These are phyloP conservation scores for Incurvaria masculella DNA, from an alignment of 2,888 invertebrate species.

Conservation along the genomic window DNA sequence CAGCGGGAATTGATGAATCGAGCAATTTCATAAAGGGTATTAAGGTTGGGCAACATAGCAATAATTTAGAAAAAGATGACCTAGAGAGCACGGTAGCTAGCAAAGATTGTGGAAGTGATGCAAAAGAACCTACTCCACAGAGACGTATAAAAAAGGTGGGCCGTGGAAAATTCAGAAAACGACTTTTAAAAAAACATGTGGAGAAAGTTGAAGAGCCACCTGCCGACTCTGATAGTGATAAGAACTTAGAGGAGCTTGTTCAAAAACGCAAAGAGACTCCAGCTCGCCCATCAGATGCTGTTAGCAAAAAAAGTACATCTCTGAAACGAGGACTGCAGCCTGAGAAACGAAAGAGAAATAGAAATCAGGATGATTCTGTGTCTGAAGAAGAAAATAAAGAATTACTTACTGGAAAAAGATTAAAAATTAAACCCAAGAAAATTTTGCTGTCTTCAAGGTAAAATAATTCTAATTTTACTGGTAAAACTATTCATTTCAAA, in stretches of 20 bases:
- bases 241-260: conserved; percentile 17
- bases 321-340: conserved; percentile 33
- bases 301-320: conserved; percentile 32
- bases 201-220: conserved; percentile 4
- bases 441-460: conserved; percentile 41
- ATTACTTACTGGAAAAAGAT: conserved; percentile 38
- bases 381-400: conserved; percentile 46
- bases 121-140: conserved; percentile 24
- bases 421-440: conserved; percentile 50
- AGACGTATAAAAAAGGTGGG: conserved; percentile 45
- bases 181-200: conserved; percentile 23
- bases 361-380: conserved; percentile 47
- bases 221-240: conserved; percentile 24
- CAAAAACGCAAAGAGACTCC: conserved; percentile 21
- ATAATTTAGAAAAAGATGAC: conserved; percentile 13
- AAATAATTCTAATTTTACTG: too few relatives aligned
- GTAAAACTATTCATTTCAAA: not conserved
- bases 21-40: conserved; percentile 20
- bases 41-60: conserved; percentile 13
- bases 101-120: too few relatives aligned
- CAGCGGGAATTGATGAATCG: not conserved
- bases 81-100: conserved; percentile 17
- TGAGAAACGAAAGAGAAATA: conserved; percentile 38
- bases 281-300: conserved; percentile 27
- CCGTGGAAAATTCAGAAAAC: conserved; percentile 44